Conservation (phyloP, 1,140 invertebrate genomes). For the Drosophila kohkoa region DNA sequence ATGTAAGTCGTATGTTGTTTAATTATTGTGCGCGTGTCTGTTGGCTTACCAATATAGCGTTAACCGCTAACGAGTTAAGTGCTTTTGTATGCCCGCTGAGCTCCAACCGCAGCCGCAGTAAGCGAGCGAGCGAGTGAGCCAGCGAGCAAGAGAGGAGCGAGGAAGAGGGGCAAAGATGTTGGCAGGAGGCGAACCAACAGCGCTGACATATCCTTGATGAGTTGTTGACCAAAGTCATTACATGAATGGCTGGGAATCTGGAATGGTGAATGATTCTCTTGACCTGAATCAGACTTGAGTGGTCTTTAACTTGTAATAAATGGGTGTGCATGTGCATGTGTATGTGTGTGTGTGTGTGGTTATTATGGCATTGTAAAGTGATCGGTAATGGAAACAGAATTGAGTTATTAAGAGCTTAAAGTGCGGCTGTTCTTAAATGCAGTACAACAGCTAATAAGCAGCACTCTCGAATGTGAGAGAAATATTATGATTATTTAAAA, state of each 20-base stretch:
- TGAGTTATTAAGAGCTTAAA: constrained; percentile 38
- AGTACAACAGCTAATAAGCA: no score
- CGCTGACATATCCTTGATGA: constrained; percentile 73
- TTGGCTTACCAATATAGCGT: constrained; percentile 76
- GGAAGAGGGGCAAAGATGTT: background rate
- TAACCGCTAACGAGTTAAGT: constrained; percentile 82
- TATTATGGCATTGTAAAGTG: constrained; percentile 36
- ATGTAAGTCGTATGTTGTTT: constrained; percentile 73
- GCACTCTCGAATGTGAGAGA: no score
- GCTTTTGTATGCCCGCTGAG: constrained; percentile 66
- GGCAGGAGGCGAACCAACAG: background rate
- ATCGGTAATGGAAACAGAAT: constrained; percentile 47
- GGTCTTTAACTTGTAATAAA: constrained; percentile 53
- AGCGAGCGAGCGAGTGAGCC: constrained; percentile 14
- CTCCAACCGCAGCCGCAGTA: constrained; percentile 54
- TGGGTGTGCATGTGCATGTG: constrained; percentile 22
- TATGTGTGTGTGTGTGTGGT: constrained; percentile 33
- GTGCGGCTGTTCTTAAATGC: background rate
- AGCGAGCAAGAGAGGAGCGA: background rate
- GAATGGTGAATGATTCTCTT: constrained; percentile 50
- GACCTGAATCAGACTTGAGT: constrained; percentile 56
- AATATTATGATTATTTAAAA: no score
- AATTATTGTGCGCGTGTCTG: constrained; percentile 71
- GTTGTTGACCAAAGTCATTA: constrained; percentile 82
- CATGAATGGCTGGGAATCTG: constrained; percentile 47